Conservation (phyloP, 2,797 vertebrate species). For the Crocidura indochinensis region DNA sequence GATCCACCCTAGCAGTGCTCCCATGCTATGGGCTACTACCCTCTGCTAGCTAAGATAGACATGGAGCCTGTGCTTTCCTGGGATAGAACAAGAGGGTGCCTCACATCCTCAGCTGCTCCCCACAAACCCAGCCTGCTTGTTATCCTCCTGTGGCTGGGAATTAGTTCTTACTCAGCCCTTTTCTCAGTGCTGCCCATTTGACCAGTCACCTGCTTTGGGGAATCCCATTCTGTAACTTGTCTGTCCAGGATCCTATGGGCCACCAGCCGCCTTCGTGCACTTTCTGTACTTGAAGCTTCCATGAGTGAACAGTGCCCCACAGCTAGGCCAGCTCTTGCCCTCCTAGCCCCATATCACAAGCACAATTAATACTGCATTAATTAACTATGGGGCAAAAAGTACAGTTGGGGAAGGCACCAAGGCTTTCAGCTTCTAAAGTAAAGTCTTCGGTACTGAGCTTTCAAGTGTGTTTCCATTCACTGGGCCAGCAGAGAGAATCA, state of each 20-base stretch:
- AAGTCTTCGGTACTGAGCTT: constrained; percentile 88
- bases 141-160: too few species aligned
- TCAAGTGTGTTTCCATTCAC: constrained; percentile 85
- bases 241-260: too few species aligned
- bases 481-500: constrained; percentile 83
- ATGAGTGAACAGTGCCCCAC: neutral
- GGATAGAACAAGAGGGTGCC: too few species aligned
- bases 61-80: too few species aligned
- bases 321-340: too few species aligned
- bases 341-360: constrained; percentile 71
- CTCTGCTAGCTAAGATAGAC: too few species aligned
- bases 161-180: too few species aligned
- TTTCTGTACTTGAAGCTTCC: neutral
- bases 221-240: neutral
- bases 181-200: too few species aligned
- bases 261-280: neutral
- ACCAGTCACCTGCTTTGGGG: neutral
- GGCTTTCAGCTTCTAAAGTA: constrained; percentile 87
- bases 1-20: too few species aligned
- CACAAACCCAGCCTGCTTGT: too few species aligned
- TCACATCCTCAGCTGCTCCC: too few species aligned
- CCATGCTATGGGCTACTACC: too few species aligned
- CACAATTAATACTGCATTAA: constrained; percentile 88
- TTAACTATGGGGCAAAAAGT: constrained; percentile 83
- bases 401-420: constrained; percentile 87